Evolutionary conservation across 2,888 invertebrate genomes (phyloP).

Genomic region (Spilosoma lubricipeda): DNA sequence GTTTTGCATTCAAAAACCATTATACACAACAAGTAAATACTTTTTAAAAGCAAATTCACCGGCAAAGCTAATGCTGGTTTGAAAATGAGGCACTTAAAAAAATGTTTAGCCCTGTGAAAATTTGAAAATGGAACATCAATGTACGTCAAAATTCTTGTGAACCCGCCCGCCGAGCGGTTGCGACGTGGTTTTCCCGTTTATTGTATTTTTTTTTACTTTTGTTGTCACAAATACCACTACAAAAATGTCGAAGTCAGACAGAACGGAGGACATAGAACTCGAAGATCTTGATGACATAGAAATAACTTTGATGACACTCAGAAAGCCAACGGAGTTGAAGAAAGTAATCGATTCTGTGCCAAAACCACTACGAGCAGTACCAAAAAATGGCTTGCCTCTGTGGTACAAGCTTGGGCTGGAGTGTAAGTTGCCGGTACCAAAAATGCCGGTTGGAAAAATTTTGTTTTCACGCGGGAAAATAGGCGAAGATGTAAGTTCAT

Average conservation of each 20-base stretch:
- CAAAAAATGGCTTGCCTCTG: slow-evolving; percentile 81
- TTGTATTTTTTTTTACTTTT: slow-evolving; percentile 45
- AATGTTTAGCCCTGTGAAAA: slow-evolving; percentile 7
- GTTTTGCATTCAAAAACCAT: neutral
- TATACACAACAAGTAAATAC: neutral
- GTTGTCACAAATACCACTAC: slow-evolving; percentile 25
- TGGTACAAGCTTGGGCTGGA: slow-evolving; percentile 85
- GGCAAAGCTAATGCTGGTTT: neutral
- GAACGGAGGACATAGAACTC: slow-evolving; percentile 35
- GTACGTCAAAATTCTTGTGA: slow-evolving; percentile 62
- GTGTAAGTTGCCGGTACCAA: slow-evolving; percentile 83
- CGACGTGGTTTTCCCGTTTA: slow-evolving; percentile 51
- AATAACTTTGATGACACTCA: slow-evolving; percentile 74
- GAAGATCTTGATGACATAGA: slow-evolving; percentile 69
- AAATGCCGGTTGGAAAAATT: slow-evolving; percentile 81
- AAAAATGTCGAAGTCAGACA: slow-evolving; percentile 6
- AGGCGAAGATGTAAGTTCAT: slow-evolving; percentile 78
- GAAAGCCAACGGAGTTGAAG: slow-evolving; percentile 80
- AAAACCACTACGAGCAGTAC: slow-evolving; percentile 77
- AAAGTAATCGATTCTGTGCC: slow-evolving; percentile 81
- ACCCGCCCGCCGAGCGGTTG: slow-evolving; percentile 34
- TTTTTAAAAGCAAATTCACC: neutral
- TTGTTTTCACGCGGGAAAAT: slow-evolving; percentile 83
- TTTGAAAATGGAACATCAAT: slow-evolving; percentile 59
- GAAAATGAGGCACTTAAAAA: neutral